Percentiles rank a stretch among this genome's conserved stretches.
Conservation (phyloP, 2,888 invertebrate species). For the Graphium colonna region DNA sequence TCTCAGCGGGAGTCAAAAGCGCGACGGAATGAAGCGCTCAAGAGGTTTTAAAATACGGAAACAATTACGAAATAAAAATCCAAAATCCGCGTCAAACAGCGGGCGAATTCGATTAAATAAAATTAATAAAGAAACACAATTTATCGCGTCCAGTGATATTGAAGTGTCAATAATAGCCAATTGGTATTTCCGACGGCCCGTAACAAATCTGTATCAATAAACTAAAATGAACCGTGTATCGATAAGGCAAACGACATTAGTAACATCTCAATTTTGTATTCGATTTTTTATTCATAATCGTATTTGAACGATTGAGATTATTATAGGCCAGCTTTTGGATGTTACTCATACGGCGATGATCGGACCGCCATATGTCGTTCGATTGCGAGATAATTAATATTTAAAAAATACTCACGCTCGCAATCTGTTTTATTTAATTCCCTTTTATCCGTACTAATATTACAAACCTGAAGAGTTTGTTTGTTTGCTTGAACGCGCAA, state of each 20-base stretch:
- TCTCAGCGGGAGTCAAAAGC: too few species aligned
- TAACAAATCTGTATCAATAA: slow-evolving; percentile 15
- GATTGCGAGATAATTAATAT: neutral
- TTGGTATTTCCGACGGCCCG: slow-evolving; percentile 16
- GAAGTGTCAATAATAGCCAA: slow-evolving; percentile 21
- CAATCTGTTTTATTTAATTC: too few species aligned
- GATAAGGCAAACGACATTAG: slow-evolving; percentile 16
- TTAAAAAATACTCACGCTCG: too few species aligned
- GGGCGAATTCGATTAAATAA: too few species aligned
- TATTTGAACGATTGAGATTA: slow-evolving; percentile 2
- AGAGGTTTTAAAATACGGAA: too few species aligned
- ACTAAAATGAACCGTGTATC: too few species aligned
- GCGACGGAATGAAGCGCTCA: too few species aligned
- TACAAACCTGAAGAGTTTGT: too few species aligned
- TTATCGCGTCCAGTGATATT: slow-evolving; percentile 16
- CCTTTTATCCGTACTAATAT: too few species aligned
- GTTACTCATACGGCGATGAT: neutral
- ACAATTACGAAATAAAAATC: too few species aligned
- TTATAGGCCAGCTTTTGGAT: slow-evolving; percentile 12
- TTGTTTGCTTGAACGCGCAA: too few species aligned
- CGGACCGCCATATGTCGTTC: neutral
- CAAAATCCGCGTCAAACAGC: too few species aligned
- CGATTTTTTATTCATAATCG: neutral
- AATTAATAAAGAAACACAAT: slow-evolving; percentile 17
- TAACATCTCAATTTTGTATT: slow-evolving; percentile 21